Evolutionary conservation across 2,113 vertebrate species (phyloP).

Genomic region (Elephantulus edwardii): DNA sequence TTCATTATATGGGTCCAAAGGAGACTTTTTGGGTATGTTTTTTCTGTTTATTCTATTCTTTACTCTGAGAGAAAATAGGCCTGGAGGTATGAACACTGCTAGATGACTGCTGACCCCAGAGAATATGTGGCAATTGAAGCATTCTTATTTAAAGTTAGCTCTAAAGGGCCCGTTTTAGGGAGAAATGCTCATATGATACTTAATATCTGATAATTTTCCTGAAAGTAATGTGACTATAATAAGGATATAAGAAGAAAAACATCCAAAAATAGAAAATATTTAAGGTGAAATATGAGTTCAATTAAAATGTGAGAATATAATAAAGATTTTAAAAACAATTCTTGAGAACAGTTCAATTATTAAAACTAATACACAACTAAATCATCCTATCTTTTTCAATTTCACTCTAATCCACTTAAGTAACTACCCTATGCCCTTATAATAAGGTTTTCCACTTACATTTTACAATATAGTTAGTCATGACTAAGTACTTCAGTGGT

Average conservation of each 20-base stretch:
- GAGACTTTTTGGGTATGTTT: not conserved
- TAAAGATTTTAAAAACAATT: conserved; percentile 30
- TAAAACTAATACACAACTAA: not conserved
- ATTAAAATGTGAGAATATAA: not conserved
- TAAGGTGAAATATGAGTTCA: not conserved
- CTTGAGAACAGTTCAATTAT: conserved; percentile 8
- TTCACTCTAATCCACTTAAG: conserved; percentile 26
- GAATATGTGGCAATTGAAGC: conserved; percentile 5
- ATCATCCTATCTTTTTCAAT: conserved; percentile 28
- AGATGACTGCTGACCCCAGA: not conserved
- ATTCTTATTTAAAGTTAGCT: not conserved
- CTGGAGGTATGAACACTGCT: not conserved
- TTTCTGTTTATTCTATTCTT: not conserved
- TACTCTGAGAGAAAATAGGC: not conserved
- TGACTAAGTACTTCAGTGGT: not conserved
- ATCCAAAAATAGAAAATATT: not conserved
- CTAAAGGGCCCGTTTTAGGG: not conserved
- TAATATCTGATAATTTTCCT: conserved; percentile 7
- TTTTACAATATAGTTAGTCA: conserved; percentile 12
- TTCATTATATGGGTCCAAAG: not conserved
- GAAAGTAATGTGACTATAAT: conserved; percentile 20
- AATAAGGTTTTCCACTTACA: not conserved
- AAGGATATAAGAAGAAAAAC: not conserved
- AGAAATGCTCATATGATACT: not conserved
- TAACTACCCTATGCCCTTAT: not conserved